A percentile compares a stretch with the other conserved stretches of the same genome.
Evolutionary conservation across 2,113 vertebrate species (phyloP).

Genomic region (Tricholaema leucomelas): DNA sequence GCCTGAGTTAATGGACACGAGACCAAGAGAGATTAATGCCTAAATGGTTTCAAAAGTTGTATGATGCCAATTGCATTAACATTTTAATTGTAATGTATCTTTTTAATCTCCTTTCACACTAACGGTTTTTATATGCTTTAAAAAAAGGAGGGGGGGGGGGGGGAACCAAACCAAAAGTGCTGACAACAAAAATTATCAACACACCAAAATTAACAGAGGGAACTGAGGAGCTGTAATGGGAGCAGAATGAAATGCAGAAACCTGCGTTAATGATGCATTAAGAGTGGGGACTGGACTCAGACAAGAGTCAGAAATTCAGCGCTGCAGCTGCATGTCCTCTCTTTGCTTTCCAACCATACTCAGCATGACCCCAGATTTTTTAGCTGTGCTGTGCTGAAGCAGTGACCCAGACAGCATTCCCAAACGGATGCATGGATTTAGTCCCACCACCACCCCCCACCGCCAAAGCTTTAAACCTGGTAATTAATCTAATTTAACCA

Average conservation of each 20-base stretch:
- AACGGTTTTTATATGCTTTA: slow-evolving; percentile 72
- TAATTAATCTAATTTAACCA: not conserved
- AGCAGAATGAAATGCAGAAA: slow-evolving; percentile 39
- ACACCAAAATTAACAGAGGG: slow-evolving; percentile 67
- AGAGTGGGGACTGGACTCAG: not conserved
- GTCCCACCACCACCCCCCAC: too few species aligned
- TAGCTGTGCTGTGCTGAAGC: accelerated
- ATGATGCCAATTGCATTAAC: slow-evolving; percentile 78
- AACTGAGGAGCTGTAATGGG: slow-evolving; percentile 30
- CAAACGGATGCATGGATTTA: accelerated
- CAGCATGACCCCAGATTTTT: accelerated
- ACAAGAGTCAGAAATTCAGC: slow-evolving; percentile 6
- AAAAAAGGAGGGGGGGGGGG: not conserved
- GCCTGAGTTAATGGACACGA: slow-evolving; percentile 62
- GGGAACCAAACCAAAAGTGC: slow-evolving; percentile 30
- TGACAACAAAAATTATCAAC: slow-evolving; percentile 76
- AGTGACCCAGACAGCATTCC: accelerated
- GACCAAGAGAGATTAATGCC: slow-evolving; percentile 70
- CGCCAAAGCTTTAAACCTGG: not conserved
- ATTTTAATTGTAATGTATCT: slow-evolving; percentile 84
- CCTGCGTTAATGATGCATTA: slow-evolving; percentile 22
- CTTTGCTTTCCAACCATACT: not conserved
- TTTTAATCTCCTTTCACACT: slow-evolving; percentile 78
- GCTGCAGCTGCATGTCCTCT: accelerated
- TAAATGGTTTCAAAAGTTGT: slow-evolving; percentile 72